Evolutionary conservation across 2,888 invertebrate species (phyloP), one percentile per base, ranked within the genome.

Genomic region (Loripinus fragilis): DNA sequence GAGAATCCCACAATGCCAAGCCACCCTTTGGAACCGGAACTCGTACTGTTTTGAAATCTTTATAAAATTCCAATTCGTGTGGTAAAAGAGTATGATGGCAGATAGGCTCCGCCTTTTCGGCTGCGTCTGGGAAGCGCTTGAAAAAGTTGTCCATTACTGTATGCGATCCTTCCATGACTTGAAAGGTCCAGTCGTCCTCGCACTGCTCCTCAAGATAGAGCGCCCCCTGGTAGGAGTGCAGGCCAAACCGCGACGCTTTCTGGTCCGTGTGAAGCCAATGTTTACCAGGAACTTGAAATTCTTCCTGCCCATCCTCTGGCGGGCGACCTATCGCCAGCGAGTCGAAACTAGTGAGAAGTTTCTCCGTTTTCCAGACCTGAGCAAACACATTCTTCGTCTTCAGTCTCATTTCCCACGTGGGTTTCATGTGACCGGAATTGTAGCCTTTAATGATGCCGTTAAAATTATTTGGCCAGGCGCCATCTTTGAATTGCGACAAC

Each of bases 1-100:
- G 75, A 0, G 92, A 91, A 68, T 92, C 91, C 92, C 92, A 92
- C 15, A 92, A 71, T 8, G 91, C 86, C 81, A 92, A 86, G 7
- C 90, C 91, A 0, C 92, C 92, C 76, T 89, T 89, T 5, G 91
- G 90, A n/a, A 89, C 89, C 0, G 90, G 80, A 17, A 91, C 84
- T 28, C 90, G 79, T 55, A 81, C 85, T 1, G 85, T 71, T 38
- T 28, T 42, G 71, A 90, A 90, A 8, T 87, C 88, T 35, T 68
- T 69, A 42, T 83, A 88, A 84, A 88, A 88, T 25, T 86, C 78
- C 2, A 86, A 60, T 25, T 89, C 86, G 5, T 82, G 74, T 15
- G 86, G 78, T 28, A 68, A 71, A 1, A 90, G 73, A 0, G 50
- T n/a, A 42, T 85, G 86, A 52, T 80, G 85, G 30, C 85, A 80